These are phyloP conservation scores for Enoplosus armatus DNA, from an alignment of 2,797 vertebrate species.

Conservation along the genomic window DNA sequence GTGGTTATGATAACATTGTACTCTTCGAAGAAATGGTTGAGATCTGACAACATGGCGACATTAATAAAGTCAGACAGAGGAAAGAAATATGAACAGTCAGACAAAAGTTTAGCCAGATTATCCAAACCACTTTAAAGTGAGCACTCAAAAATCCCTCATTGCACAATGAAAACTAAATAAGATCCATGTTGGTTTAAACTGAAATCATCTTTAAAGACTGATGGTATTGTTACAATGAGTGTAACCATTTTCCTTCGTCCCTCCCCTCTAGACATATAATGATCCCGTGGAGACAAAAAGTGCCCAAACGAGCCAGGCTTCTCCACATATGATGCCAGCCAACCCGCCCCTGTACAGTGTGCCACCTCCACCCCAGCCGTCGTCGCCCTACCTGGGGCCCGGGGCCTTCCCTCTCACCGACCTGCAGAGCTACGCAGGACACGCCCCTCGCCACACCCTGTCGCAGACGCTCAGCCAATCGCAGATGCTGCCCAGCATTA, in stretches of 20 bases:
- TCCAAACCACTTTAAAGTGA: conserved; percentile 10
- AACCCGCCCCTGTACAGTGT: conserved; percentile 94
- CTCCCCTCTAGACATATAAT: conserved; percentile 87
- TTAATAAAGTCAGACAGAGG: background rate
- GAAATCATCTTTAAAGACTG: background rate
- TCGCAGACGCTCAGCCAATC: conserved; percentile 92
- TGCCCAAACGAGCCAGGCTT: conserved; percentile 87
- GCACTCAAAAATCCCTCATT: background rate
- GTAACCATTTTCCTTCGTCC: background rate
- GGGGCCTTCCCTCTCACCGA: conserved; percentile 94
- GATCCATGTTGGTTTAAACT: background rate
- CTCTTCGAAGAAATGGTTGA: background rate
- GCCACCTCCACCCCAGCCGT: conserved; percentile 88
- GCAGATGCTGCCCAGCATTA: conserved; percentile 95
- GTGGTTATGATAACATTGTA: background rate
- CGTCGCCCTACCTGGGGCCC: conserved; percentile 91
- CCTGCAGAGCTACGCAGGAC: conserved; percentile 93
- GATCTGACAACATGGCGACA: conserved; percentile 1
- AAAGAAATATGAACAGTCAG: background rate
- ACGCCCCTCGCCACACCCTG: conserved; percentile 90
- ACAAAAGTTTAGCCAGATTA: background rate
- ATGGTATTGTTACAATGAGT: background rate
- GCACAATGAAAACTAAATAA: background rate
- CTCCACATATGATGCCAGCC: conserved; percentile 93
- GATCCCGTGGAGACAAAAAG: conserved; percentile 93